phyloP scores from a whole-genome alignment of 1,140 invertebrate species.

The Gonioctena quinquepunctata region DNA sequence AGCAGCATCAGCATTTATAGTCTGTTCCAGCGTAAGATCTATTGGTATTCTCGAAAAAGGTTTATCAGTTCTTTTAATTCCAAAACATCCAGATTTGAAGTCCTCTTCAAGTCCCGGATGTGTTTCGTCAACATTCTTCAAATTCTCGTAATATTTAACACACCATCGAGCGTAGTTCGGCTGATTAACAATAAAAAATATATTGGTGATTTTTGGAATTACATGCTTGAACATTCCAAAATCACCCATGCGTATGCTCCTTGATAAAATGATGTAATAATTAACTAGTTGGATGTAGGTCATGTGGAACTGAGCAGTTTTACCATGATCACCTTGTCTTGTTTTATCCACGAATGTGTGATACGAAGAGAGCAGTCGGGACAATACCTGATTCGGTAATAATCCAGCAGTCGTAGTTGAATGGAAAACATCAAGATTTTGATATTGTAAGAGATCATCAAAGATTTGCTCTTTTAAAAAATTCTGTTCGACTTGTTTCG shows the following conservation, averaged over 20 bases:
- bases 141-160: constrained; percentile 26
- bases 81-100: constrained; percentile 33
- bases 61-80: constrained; percentile 37
- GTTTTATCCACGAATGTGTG: constrained; percentile 12
- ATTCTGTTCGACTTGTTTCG: too few relatives aligned
- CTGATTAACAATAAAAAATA: constrained; percentile 34
- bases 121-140: constrained; percentile 28
- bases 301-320: constrained; percentile 30
- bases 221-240: constrained; percentile 34
- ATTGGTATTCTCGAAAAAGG: constrained; percentile 32
- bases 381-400: too few relatives aligned
- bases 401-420: too few relatives aligned
- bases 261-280: constrained; percentile 34
- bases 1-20: constrained; percentile 43
- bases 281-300: constrained; percentile 40
- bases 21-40: constrained; percentile 44
- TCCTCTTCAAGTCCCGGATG: constrained; percentile 40
- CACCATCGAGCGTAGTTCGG: constrained; percentile 28
- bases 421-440: too few relatives aligned
- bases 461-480: too few relatives aligned
- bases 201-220: constrained; percentile 31
- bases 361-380: constrained; percentile 10
- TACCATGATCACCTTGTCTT: too few relatives aligned
- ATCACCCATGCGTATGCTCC: constrained; percentile 35
- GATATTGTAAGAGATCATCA: too few relatives aligned